Evolutionary conservation across 2,888 invertebrate species (phyloP).

Genomic region (Aphidius colemani): DNA sequence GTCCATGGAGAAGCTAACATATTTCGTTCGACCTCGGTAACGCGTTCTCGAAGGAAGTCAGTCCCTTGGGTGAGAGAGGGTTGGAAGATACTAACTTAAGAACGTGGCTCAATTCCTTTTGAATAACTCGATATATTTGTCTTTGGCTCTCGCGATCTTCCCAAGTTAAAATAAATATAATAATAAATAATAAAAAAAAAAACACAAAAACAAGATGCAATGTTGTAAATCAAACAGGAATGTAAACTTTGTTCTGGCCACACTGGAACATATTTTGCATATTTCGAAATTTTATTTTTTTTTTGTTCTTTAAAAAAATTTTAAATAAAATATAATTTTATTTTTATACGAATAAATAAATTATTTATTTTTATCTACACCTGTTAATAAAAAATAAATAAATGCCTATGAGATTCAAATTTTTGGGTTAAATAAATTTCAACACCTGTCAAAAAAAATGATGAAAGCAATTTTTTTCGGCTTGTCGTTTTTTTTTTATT

Average conservation of each 20-base stretch:
- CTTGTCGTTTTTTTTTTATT: background rate
- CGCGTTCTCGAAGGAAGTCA: constrained; percentile 9
- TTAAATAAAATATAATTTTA: background rate
- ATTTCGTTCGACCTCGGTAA: constrained; percentile 53
- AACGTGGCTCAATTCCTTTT: constrained; percentile 53
- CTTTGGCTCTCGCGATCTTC: constrained; percentile 36
- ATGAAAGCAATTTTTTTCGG: background rate
- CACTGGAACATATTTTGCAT: constrained; percentile 9
- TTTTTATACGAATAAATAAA: constrained; percentile 9
- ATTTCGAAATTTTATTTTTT: constrained; percentile 3
- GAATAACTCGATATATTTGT: constrained; percentile 58
- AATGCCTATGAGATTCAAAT: too few species aligned
- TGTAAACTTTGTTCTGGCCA: constrained; percentile 15
- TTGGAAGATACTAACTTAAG: constrained; percentile 5
- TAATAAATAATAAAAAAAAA: background rate
- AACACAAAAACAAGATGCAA: constrained; percentile 15
- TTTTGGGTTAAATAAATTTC: too few species aligned
- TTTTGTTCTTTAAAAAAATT: background rate
- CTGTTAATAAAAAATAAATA: constrained; percentile 3
- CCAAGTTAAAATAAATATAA: too few species aligned
- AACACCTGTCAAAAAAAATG: too few species aligned
- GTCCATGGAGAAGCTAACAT: constrained; percentile 54
- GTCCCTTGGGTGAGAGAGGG: constrained; percentile 2
- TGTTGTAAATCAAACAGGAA: constrained; percentile 21
- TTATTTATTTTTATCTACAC: background rate